Evolutionary conservation across 2,113 vertebrate genomes (phyloP), one percentile per base, ranked within the genome.

Genomic region (Micronycteris hirsuta): DNA sequence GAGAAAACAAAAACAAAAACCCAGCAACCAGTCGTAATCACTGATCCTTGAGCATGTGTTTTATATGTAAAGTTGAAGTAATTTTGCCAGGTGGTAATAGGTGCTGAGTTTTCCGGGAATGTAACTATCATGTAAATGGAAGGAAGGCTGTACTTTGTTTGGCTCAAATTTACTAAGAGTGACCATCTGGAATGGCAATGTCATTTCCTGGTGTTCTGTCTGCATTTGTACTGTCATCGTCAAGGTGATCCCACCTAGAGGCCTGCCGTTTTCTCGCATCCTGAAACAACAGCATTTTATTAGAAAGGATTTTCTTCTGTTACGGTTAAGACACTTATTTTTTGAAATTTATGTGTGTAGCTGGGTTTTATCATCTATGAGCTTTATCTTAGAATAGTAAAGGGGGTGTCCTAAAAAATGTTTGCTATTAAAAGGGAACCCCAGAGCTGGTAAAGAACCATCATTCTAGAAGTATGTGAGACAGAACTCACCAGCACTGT

Each of bases 311-410:
- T 93, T 73, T 28, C 20, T 83, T 67, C 61, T 78, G 15, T 83
- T 91, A 47, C 31, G 33, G 43, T 83, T 77, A 74, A 88, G 90
- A 80, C 24, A 77, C 36, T 56, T 28, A 58, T 41, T 77, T 78
- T 86, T 92, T 86, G 1, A 58, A 96, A 78, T 36, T 31, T 56
- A 31, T 58, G 28, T 94, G 11, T 89, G 3, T 92, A 56, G 22
- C 83, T 93, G 87, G 26, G 61, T 68, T 78, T 84, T 58, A 58
- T 74, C 16, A 56, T 31, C 28, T 82, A 56, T 19, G 5, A 94
- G 54, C n/a, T 95, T 91, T 41, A 45, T 70, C 88, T 94, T 45
- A 89, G 67, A 90, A 86, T 38, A 78, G 43, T 81, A 77, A 92
- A 82, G 26, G 7, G 33, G 28, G 43, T 65, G 56, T 89, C 70